Evolutionary conservation across 2,113 vertebrate genomes (phyloP).

Genomic region (Platichthys flesus): DNA sequence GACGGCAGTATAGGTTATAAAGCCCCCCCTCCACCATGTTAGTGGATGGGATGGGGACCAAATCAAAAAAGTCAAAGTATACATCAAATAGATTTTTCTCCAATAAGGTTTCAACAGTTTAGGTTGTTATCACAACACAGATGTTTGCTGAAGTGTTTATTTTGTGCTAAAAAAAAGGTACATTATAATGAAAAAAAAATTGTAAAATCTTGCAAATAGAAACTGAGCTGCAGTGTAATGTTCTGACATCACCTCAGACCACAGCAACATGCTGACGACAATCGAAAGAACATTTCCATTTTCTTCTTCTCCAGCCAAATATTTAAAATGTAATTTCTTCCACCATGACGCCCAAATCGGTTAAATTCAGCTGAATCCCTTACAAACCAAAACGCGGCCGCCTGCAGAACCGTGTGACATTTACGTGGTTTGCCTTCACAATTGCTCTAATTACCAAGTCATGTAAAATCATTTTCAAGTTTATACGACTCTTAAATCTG

Average conservation of each 20-base stretch:
- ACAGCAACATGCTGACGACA: background rate
- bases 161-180: background rate
- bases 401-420: constrained; percentile 22
- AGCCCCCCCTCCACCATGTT: too few relatives aligned
- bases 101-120: too few relatives aligned
- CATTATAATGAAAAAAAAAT: background rate
- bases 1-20: too few relatives aligned
- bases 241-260: background rate
- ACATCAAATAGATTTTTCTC: too few relatives aligned
- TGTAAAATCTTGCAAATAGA: constrained; percentile 16
- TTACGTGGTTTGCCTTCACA: constrained; percentile 7
- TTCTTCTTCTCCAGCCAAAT: background rate
- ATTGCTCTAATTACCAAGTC: constrained; percentile 1
- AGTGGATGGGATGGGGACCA: too few relatives aligned
- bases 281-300: background rate
- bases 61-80: too few relatives aligned
- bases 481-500: constrained; percentile 12
- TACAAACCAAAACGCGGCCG: background rate
- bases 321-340: background rate
- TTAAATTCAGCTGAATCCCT: background rate
- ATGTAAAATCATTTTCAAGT: constrained; percentile 3
- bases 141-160: too few relatives aligned
- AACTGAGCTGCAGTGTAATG: background rate
- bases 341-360: background rate
- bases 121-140: too few relatives aligned